These are phyloP conservation scores for Ciona savignyi DNA, from an alignment of 23 tunicate species.

Conservation along the genomic window DNA sequence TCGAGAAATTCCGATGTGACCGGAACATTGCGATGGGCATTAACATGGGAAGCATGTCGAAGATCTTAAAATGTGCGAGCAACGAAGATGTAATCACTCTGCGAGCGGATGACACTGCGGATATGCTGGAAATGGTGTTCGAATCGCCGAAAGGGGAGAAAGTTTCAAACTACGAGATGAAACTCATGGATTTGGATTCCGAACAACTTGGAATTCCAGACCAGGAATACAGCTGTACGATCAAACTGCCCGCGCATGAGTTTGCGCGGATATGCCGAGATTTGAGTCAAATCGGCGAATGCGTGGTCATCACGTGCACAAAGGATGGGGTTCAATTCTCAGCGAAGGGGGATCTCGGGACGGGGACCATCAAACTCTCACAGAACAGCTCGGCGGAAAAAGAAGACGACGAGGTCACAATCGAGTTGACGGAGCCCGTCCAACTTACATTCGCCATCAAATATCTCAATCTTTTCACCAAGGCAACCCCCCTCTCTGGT, in stretches of 20 bases:
- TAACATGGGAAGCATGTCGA: conserved; percentile 81
- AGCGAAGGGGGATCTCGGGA: conserved; percentile 93
- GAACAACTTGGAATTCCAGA: conserved; percentile 97
- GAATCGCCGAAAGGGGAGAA: conserved; percentile 87
- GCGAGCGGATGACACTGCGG: conserved; percentile 89
- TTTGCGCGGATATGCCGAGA: conserved; percentile 94
- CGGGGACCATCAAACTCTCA: conserved; percentile 60
- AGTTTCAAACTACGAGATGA: conserved; percentile 86
- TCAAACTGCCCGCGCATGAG: conserved; percentile 82
- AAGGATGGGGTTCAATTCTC: conserved; percentile 95
- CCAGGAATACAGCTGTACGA: conserved; percentile 97
- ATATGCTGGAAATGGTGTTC: conserved; percentile 76
- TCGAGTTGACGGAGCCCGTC: conserved; percentile 92
- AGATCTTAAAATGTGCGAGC: conserved; percentile 66
- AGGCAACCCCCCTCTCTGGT: conserved; percentile 80
- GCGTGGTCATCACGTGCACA: conserved; percentile 94
- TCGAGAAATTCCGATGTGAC: conserved; percentile 96
- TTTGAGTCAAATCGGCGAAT: conserved; percentile 88
- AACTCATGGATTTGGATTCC: conserved; percentile 91
- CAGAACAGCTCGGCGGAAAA: conserved; percentile 67
- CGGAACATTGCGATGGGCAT: conserved; percentile 95
- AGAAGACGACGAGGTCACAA: conserved; percentile 83
- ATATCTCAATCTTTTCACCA: conserved; percentile 84
- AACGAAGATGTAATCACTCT: conserved; percentile 87
- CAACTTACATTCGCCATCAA: conserved; percentile 91